Evolutionary conservation across 1,140 invertebrate species (phyloP).

Genomic region (Musca domestica): DNA sequence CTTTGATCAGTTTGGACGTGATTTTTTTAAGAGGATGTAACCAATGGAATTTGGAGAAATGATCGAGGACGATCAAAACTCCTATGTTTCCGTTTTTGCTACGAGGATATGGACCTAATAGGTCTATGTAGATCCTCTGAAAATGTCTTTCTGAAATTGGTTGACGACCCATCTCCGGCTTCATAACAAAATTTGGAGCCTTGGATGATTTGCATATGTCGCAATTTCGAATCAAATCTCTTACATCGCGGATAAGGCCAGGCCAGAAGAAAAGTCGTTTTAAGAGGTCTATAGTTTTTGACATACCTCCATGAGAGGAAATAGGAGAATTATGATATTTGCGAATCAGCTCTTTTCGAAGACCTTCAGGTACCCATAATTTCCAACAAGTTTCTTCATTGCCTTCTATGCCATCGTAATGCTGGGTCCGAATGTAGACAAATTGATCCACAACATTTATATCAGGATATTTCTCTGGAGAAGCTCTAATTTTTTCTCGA

Average conservation of each 20-base stretch:
- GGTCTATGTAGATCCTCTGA: too few relatives aligned
- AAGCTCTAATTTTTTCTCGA: neutral
- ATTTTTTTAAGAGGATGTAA: neutral
- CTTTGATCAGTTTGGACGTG: neutral
- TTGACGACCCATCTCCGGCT: too few relatives aligned
- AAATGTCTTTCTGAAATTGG: neutral
- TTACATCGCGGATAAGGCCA: neutral
- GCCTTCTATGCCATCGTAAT: neutral
- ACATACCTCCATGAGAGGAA: neutral
- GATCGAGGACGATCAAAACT: neutral
- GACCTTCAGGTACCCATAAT: conserved; percentile 17
- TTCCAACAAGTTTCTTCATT: conserved; percentile 10
- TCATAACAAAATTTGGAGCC: too few relatives aligned
- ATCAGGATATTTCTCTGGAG: conserved; percentile 4
- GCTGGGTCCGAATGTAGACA: conserved; percentile 7
- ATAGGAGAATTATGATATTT: neutral
- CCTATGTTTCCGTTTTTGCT: neutral
- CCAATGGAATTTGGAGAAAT: conserved; percentile 19
- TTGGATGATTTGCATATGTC: too few relatives aligned
- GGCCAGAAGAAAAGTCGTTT: conserved; percentile 5
- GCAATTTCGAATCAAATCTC: neutral
- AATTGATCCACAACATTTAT: too few relatives aligned
- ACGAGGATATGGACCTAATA: conserved; percentile 16
- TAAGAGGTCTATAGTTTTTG: conserved; percentile 1
- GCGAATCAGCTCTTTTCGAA: neutral